These are phyloP conservation scores for Tetramorium alpestre DNA, from an alignment of 1,140 invertebrate genomes.

Conservation along the genomic window DNA sequence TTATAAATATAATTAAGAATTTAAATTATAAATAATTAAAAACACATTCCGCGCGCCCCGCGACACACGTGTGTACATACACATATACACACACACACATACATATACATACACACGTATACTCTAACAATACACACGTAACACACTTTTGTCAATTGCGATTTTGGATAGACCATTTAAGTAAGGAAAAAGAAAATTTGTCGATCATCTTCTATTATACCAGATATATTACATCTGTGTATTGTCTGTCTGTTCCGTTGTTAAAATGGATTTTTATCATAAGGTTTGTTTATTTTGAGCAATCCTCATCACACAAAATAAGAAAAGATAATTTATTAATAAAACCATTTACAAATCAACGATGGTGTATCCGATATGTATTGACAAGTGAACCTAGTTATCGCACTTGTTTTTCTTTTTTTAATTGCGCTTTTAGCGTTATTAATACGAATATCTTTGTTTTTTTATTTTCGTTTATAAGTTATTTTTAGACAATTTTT, in stretches of 20 bases:
- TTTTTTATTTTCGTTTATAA: constrained; percentile 1
- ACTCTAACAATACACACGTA: neutral
- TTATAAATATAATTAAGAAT: constrained; percentile 72
- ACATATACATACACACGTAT: neutral
- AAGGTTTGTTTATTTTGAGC: constrained; percentile 84
- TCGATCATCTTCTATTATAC: constrained; percentile 79
- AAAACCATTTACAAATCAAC: constrained; percentile 85
- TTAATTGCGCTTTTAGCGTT: neutral
- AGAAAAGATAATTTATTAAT: constrained; percentile 86
- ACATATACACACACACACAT: constrained; percentile 54
- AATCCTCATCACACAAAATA: constrained; percentile 83
- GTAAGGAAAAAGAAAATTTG: constrained; percentile 74
- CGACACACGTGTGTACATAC: constrained; percentile 68
- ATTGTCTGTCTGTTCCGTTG: constrained; percentile 83
- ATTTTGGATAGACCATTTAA: constrained; percentile 83
- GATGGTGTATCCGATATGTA: constrained; percentile 57
- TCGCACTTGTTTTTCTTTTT: constrained; percentile 21
- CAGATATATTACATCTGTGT: constrained; percentile 80
- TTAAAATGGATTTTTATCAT: constrained; percentile 84
- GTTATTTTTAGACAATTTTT: constrained; percentile 13
- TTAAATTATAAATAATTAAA: constrained; percentile 72
- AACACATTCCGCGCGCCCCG: constrained; percentile 81
- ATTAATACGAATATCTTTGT: neutral
- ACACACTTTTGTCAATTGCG: constrained; percentile 84
- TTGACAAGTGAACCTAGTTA: constrained; percentile 22